These are phyloP conservation scores for Neuroscelio doddi DNA, from an alignment of 2,888 invertebrate genomes.

Conservation along the genomic window DNA sequence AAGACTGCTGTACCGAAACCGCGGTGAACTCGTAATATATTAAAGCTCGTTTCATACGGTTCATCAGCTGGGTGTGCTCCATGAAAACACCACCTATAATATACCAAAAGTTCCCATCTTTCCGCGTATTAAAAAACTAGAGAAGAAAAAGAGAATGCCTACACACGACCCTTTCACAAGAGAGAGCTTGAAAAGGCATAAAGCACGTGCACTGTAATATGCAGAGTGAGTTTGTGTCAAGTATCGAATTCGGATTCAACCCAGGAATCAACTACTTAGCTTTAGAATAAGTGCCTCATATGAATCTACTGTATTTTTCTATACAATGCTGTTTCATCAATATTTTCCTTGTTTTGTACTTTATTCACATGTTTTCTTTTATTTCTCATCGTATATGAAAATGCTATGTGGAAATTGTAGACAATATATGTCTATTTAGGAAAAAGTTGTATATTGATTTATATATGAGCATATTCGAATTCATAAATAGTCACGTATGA, in stretches of 20 bases:
- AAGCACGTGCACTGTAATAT: conserved; percentile 31
- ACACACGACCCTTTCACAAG: conserved; percentile 26
- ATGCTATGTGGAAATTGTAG: too few relatives aligned
- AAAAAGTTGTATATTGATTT: too few relatives aligned
- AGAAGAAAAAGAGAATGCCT: conserved; percentile 35
- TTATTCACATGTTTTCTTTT: too few relatives aligned
- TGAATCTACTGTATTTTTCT: conserved; percentile 3
- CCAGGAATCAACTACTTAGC: conserved; percentile 42
- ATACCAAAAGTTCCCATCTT: conserved; percentile 30
- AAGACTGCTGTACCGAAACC: conserved; percentile 24
- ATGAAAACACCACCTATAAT: conserved; percentile 19
- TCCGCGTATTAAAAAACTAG: conserved; percentile 27
- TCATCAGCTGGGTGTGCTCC: conserved; percentile 34
- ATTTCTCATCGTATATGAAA: too few relatives aligned
- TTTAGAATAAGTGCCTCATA: conserved; percentile 22
- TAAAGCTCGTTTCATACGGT: conserved; percentile 39
- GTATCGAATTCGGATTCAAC: conserved; percentile 43
- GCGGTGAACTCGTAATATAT: conserved; percentile 36
- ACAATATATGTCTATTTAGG: too few relatives aligned
- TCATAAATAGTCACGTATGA: too few relatives aligned
- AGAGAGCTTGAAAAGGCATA: conserved; percentile 39
- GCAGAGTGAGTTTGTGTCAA: conserved; percentile 38
- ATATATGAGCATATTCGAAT: too few relatives aligned
- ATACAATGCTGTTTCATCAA: neutral
- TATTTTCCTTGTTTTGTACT: conserved; percentile 2